These are phyloP conservation scores for Meloidogyne exigua DNA, from an alignment of 1,140 invertebrate genomes.

Conservation along the genomic window DNA sequence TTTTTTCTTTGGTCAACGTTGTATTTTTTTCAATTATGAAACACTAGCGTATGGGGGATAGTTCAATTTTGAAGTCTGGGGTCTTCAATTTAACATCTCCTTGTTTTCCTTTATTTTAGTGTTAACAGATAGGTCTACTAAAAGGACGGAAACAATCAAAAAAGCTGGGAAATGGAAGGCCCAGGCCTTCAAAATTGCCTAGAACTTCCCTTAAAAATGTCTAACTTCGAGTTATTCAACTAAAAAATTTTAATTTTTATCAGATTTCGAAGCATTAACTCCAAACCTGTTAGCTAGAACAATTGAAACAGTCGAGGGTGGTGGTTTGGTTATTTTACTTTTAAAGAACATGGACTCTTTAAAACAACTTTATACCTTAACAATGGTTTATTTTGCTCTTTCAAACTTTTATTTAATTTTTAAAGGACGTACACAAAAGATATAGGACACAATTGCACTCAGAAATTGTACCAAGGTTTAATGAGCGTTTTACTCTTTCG, in stretches of 20 bases:
- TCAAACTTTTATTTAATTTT: conserved; percentile 19
- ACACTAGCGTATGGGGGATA: too few relatives aligned
- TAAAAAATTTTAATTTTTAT: conserved; percentile 56
- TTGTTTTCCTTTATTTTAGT: too few relatives aligned
- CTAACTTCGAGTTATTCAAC: too few relatives aligned
- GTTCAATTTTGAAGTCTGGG: too few relatives aligned
- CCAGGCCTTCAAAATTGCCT: too few relatives aligned
- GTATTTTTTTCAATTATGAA: too few relatives aligned
- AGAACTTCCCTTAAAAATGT: too few relatives aligned
- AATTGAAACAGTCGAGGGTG: conserved; percentile 96
- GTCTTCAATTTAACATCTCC: too few relatives aligned
- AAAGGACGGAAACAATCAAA: too few relatives aligned
- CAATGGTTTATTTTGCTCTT: conserved; percentile 72
- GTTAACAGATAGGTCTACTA: too few relatives aligned
- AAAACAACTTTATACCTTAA: conserved; percentile 90
- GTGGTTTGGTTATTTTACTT: conserved; percentile 83
- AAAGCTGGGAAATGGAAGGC: too few relatives aligned
- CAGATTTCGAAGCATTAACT: conserved; percentile 98
- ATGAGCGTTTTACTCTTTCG: conserved; percentile 90
- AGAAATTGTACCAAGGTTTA: conserved; percentile 87
- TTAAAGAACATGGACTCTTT: conserved; percentile 82
- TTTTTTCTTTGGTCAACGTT: too few relatives aligned
- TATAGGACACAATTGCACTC: conserved; percentile 90
- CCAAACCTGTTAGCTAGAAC: conserved; percentile 94
- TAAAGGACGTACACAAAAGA: conserved; percentile 86